Base-by-base conservation (phyloP, 1,140 invertebrate genomes). In the Rhynchophorus ferrugineus region DNA sequence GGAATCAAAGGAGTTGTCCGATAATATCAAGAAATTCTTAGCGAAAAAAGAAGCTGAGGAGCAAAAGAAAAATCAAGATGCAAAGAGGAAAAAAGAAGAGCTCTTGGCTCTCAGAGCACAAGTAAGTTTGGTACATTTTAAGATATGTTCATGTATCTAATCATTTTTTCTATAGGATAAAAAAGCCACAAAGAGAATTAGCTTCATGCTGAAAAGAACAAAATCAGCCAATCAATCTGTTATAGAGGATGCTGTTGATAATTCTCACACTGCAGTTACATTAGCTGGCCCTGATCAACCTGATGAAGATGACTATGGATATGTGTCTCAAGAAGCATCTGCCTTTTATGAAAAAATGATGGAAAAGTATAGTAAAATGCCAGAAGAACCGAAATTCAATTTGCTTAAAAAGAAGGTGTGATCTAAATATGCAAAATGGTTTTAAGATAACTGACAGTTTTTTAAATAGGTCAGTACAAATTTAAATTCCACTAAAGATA, bases 241-340 rank as follows among this genome's bases (percentile, higher is more conserved):
- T 2, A 70, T 92, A 47, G 81, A 81, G 44, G 89, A 91, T 78
- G 87, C 87, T 9, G 73, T 87, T 45, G 84, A 90, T 64, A 78
- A 78, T 65, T 77, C 83, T 21, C 82, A 87, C 58, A 89, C 87
- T 43, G 82, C 83, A 35, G 77, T 88, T 21, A 88, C 85, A 0
- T 71, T 82, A 21, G 77, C 78, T 60, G 82, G 81, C 14, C 79
- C 79, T 3, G 77, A 78, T n/a, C 87, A 89, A 61, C 85, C 85
- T 0, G 89, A 91, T 63, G 87, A 90, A 68, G 90, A 93, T 75
- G 89, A 93, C 65, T 93, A 92, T 67, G 85, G 89, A 3, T 93
- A 91, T 65, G 85, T 85, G 11, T 91, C 89, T 0, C 83, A 84
- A 60, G 84, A 84, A 66, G 85, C 88, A 1, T 79, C 84, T 44